A percentile compares a stretch with the other conserved stretches of the same genome.
Evolutionary conservation across 2,113 vertebrate species (phyloP).

Genomic region (Phylloscopus whistleri): DNA sequence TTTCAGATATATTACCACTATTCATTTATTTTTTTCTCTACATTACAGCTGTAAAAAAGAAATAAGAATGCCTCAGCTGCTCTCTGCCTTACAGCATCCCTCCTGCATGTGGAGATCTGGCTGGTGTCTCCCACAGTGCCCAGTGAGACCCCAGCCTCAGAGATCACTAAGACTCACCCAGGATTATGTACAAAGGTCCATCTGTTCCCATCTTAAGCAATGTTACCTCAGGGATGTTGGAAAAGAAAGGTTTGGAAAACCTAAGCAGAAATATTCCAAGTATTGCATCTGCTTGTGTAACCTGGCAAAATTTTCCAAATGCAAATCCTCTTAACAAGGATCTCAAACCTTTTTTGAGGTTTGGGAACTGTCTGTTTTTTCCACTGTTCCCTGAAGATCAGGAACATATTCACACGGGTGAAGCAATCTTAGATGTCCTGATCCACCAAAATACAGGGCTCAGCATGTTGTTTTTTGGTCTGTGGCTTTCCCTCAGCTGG

Average conservation of each 20-base stretch:
- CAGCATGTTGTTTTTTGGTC: not conserved
- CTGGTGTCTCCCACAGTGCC: not conserved
- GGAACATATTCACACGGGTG: not conserved
- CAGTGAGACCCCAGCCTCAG: not conserved
- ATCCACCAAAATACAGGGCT: not conserved
- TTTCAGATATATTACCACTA: not conserved
- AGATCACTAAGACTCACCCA: not conserved
- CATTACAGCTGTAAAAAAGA: not conserved
- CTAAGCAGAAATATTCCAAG: conserved; percentile 3
- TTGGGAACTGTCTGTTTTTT: conserved; percentile 13
- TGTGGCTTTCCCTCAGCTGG: not conserved
- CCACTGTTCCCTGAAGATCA: not conserved
- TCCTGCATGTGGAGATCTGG: not conserved
- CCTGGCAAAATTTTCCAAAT: conserved; percentile 14
- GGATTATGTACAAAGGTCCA: not conserved
- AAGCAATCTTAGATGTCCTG: not conserved
- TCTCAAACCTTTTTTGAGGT: not conserved
- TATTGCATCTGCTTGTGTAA: conserved; percentile 31
- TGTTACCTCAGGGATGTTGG: not conserved
- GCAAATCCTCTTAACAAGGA: conserved; percentile 5
- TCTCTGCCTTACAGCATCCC: not conserved
- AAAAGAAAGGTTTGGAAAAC: conserved; percentile 23
- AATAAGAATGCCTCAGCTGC: not conserved
- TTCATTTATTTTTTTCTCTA: not conserved
- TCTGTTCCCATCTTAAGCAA: not conserved